Evolutionary conservation across 2,888 invertebrate genomes (phyloP).

Genomic region (Drosophila diplacantha): DNA sequence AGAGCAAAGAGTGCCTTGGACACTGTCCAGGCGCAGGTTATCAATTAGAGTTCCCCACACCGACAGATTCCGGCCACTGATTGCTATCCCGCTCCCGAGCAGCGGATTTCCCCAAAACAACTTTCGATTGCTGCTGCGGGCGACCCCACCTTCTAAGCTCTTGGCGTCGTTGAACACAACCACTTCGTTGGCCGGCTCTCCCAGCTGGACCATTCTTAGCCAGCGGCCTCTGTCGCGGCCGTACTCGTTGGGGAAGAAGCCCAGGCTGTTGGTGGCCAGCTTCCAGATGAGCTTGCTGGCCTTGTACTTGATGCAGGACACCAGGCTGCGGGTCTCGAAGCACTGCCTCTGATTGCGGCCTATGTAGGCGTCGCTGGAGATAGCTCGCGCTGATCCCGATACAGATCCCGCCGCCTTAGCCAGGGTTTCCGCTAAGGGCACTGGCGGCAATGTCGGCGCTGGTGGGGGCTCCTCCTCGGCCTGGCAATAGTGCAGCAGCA

Average conservation of each 20-base stretch:
- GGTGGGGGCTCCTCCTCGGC: conserved; percentile 24
- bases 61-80: conserved; percentile 14
- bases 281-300: conserved; percentile 74
- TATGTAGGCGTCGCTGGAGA: conserved; percentile 73
- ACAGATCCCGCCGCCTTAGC: conserved; percentile 13
- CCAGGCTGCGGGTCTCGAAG: conserved; percentile 68
- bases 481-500: conserved; percentile 42
- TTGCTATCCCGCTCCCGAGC: conserved; percentile 10
- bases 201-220: conserved; percentile 72
- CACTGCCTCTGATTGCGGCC: conserved; percentile 72
- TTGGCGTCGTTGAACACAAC: conserved; percentile 72
- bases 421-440: conserved; percentile 3
- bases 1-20: conserved; percentile 4
- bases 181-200: conserved; percentile 68
- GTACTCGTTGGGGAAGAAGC: conserved; percentile 74
- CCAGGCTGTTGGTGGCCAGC: conserved; percentile 74
- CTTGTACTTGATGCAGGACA: conserved; percentile 76
- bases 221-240: conserved; percentile 61
- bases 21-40: conserved; percentile 30
- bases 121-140: conserved; percentile 22
- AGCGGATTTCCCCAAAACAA: conserved; percentile 25
- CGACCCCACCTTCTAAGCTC: conserved; percentile 70
- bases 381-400: conserved; percentile 33
- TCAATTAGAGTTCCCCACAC: conserved; percentile 25
- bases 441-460: neutral